Evolutionary conservation across 2,888 invertebrate genomes (phyloP).

Genomic region (Ennomos fuscantarius): DNA sequence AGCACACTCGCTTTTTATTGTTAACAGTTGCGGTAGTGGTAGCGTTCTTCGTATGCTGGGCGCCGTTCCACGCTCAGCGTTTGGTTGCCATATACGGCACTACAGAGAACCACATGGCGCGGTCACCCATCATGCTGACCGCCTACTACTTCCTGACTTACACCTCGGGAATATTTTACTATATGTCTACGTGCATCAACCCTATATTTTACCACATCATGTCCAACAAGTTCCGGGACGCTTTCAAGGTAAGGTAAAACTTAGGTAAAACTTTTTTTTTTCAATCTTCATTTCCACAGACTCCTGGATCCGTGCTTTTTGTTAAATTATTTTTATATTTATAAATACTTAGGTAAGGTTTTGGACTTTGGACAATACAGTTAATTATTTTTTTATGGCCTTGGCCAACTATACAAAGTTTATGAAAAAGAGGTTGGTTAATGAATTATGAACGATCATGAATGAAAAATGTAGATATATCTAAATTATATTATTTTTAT

Average conservation of each 20-base stretch:
- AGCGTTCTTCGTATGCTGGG: conserved; percentile 96
- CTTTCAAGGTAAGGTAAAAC: conserved; percentile 93
- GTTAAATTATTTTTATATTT: no score
- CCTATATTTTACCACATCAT: conserved; percentile 97
- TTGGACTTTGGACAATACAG: no score
- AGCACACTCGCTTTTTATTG: conserved; percentile 12
- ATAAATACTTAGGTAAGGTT: no score
- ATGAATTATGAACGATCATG: no score
- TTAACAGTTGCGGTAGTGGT: conserved; percentile 93
- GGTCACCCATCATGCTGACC: conserved; percentile 76
- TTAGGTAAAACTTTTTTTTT: no score
- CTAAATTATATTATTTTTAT: no score
- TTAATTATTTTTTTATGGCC: no score
- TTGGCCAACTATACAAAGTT: no score
- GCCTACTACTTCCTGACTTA: conserved; percentile 90
- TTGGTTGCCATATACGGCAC: conserved; percentile 91
- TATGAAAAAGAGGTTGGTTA: no score
- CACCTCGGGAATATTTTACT: conserved; percentile 95
- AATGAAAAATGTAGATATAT: no score
- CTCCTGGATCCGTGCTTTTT: no score
- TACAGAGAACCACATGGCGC: conserved; percentile 68
- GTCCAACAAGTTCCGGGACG: conserved; percentile 97
- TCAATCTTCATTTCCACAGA: no score
- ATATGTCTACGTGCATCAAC: conserved; percentile 96
- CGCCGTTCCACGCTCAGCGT: conserved; percentile 97